Percentiles rank a stretch among this genome's conserved stretches.
These are phyloP conservation scores for Anisognathus igniventris DNA, from an alignment of 2,797 vertebrate genomes.

Conservation along the genomic window DNA sequence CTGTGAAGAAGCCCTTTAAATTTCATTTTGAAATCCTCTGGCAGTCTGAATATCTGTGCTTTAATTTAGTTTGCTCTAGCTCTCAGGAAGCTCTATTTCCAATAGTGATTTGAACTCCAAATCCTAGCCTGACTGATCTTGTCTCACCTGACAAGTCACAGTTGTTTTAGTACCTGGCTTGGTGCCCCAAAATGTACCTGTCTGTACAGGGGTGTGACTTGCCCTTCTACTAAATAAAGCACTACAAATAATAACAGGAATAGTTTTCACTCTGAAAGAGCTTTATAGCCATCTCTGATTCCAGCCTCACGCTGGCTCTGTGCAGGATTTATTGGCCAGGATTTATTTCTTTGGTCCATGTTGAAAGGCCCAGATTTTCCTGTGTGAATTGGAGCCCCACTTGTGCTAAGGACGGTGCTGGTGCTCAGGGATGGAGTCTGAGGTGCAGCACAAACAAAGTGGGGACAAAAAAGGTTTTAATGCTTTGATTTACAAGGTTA, in stretches of 20 bases:
- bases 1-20: conserved; percentile 40
- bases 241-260: conserved; percentile 28
- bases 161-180: background rate
- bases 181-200: background rate
- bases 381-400: background rate
- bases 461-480: background rate
- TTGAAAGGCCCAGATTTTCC: background rate
- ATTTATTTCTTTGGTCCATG: background rate
- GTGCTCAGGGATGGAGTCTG: background rate
- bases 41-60: conserved; percentile 19
- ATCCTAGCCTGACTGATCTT: conserved; percentile 37
- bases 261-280: background rate
- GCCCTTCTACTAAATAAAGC: conserved; percentile 13
- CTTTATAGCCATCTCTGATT: background rate
- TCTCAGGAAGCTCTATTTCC: conserved; percentile 38
- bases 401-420: background rate
- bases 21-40: conserved; percentile 45
- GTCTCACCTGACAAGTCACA: conserved; percentile 42
- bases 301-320: background rate
- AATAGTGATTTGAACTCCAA: conserved; percentile 36
- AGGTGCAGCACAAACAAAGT: background rate
- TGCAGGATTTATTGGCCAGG: conserved; percentile 5
- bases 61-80: conserved; percentile 53
- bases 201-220: background rate
- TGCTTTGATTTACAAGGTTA: background rate